Percentiles rank a stretch among this genome's conserved stretches.
Conservation (phyloP, 2,888 invertebrate genomes). For the Pinctada fucata region DNA sequence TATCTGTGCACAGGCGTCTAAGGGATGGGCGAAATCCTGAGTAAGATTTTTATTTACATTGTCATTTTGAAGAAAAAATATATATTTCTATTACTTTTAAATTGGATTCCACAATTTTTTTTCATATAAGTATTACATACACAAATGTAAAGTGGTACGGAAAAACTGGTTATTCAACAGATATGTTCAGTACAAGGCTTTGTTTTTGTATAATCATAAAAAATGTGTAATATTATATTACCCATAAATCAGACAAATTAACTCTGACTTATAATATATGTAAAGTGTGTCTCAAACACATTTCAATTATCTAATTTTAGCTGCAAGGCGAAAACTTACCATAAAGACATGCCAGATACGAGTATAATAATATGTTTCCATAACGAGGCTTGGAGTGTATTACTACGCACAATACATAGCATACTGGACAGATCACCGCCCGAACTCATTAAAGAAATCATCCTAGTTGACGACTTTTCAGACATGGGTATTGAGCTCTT, state of each 20-base stretch:
- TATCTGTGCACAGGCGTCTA: slow-evolving; percentile 92
- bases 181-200: too few species aligned
- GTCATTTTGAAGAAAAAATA: neutral
- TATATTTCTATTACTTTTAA: neutral
- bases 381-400: slow-evolving; percentile 93
- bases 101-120: neutral
- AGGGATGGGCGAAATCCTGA: slow-evolving; percentile 95
- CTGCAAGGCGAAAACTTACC: slow-evolving; percentile 66
- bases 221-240: too few species aligned
- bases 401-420: slow-evolving; percentile 92
- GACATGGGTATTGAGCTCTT: slow-evolving; percentile 79
- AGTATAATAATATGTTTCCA: slow-evolving; percentile 96
- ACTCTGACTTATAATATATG: too few species aligned
- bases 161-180: too few species aligned
- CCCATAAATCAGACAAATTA: too few species aligned
- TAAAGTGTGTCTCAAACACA: too few species aligned
- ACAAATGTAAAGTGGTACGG: too few species aligned
- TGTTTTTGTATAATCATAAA: too few species aligned
- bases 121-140: neutral
- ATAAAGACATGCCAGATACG: slow-evolving; percentile 83
- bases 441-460: slow-evolving; percentile 88
- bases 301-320: slow-evolving; percentile 50
- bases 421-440: slow-evolving; percentile 88
- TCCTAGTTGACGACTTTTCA: slow-evolving; percentile 94
- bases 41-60: slow-evolving; percentile 78